Evolutionary conservation across 1,140 invertebrate genomes (phyloP).

Genomic region (Micrasema minimum): DNA sequence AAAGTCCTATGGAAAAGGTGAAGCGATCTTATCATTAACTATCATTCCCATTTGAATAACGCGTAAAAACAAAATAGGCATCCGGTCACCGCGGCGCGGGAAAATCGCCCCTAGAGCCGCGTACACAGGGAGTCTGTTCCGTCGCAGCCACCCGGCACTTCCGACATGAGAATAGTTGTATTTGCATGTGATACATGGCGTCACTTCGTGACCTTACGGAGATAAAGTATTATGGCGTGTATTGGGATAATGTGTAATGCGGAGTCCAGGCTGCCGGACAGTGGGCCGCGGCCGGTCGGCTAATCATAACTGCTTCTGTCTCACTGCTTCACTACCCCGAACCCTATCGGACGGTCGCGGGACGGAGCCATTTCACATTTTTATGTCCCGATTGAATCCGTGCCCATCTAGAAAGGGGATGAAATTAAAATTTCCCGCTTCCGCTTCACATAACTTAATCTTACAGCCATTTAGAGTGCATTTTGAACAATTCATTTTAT

Average conservation of each 20-base stretch:
- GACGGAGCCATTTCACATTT: constrained; percentile 10
- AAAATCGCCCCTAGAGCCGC: constrained; percentile 1
- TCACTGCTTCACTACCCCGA: constrained; percentile 30
- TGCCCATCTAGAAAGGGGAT: constrained; percentile 21
- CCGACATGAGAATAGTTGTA: constrained; percentile 3
- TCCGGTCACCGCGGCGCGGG: background rate
- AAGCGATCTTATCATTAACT: constrained; percentile 38
- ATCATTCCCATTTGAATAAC: constrained; percentile 41
- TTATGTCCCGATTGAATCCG: constrained; percentile 1
- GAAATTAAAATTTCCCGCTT: background rate
- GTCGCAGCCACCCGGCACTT: constrained; percentile 2
- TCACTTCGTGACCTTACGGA: constrained; percentile 45
- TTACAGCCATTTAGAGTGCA: no score
- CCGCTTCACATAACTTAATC: no score
- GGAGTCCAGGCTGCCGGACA: no score
- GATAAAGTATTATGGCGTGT: constrained; percentile 42
- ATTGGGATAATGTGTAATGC: no score
- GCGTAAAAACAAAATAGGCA: constrained; percentile 45
- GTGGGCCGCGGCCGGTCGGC: constrained; percentile 33
- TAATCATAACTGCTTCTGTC: constrained; percentile 55
- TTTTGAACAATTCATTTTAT: no score
- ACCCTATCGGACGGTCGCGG: constrained; percentile 5
- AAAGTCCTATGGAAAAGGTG: constrained; percentile 27
- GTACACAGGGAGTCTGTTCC: background rate
- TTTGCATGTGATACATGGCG: constrained; percentile 53